These are phyloP conservation scores for Pristionchus entomophagus DNA, from an alignment of 2,888 invertebrate genomes.

Conservation along the genomic window DNA sequence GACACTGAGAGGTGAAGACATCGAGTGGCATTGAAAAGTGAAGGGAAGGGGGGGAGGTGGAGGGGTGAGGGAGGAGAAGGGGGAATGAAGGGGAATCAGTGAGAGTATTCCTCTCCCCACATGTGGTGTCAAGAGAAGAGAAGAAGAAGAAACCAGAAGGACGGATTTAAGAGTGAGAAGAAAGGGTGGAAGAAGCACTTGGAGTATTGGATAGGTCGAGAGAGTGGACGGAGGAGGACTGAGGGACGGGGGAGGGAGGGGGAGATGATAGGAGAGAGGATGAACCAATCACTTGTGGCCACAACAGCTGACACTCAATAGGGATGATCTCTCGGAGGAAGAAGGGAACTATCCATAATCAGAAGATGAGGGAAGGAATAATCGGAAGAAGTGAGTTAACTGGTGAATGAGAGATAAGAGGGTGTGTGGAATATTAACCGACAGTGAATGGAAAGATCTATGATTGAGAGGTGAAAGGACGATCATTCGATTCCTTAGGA, in stretches of 20 bases:
- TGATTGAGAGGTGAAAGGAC: not conserved
- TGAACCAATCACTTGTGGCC: not conserved
- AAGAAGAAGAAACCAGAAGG: constrained; percentile 26
- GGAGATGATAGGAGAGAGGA: not conserved
- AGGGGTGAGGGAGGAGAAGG: not conserved
- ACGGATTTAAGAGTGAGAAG: constrained; percentile 38
- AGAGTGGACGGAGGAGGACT: constrained; percentile 26
- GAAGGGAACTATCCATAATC: not conserved
- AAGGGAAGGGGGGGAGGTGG: not conserved
- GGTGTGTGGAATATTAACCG: not conserved
- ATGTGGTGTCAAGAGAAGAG: constrained; percentile 32
- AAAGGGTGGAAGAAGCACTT: constrained; percentile 20
- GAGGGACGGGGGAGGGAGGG: not conserved
- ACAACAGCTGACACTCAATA: not conserved
- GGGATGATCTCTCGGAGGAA: not conserved
- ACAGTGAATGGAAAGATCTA: not conserved
- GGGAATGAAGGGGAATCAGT: constrained; percentile 21
- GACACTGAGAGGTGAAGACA: constrained; percentile 25
- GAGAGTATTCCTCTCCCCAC: constrained; percentile 38
- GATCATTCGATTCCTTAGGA: not conserved
- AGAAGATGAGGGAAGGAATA: not conserved
- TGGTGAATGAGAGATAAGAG: not conserved
- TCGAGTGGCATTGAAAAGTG: constrained; percentile 24
- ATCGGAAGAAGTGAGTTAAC: constrained; percentile 1
- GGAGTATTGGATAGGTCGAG: constrained; percentile 9